These are phyloP conservation scores for Coptodon bakossiorum DNA, from an alignment of 2,113 vertebrate genomes.

Conservation along the genomic window DNA sequence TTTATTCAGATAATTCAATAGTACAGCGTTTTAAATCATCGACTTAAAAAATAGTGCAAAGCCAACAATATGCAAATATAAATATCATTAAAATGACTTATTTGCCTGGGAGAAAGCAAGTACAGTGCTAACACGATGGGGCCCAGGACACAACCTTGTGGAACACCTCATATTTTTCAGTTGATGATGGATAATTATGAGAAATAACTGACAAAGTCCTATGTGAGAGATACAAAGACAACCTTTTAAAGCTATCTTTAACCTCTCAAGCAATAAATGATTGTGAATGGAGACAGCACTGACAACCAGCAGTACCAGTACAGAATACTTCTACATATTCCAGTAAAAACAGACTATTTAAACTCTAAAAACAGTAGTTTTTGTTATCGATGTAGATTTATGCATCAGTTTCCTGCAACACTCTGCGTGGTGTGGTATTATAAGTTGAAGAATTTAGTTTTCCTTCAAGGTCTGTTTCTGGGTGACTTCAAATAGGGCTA, in stretches of 20 bases:
- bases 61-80: background rate
- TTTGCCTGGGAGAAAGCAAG: background rate
- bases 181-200: background rate
- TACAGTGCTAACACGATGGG: background rate
- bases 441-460: background rate
- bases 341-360: background rate
- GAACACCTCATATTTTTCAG: background rate
- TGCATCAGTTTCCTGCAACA: background rate
- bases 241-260: background rate
- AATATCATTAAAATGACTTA: background rate
- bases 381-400: background rate
- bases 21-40: background rate
- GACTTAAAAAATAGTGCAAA: fast-evolving
- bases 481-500: background rate
- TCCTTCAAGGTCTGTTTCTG: background rate
- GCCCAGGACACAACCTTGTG: background rate
- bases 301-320: background rate
- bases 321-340: background rate
- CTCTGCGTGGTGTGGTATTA: background rate
- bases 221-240: background rate
- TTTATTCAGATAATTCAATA: background rate
- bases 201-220: background rate
- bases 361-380: background rate
- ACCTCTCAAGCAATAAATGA: background rate
- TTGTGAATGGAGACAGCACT: background rate